These are phyloP conservation scores for Brachionus asplanchnoidis DNA, from an alignment of 1,140 invertebrate genomes.

Conservation along the genomic window DNA sequence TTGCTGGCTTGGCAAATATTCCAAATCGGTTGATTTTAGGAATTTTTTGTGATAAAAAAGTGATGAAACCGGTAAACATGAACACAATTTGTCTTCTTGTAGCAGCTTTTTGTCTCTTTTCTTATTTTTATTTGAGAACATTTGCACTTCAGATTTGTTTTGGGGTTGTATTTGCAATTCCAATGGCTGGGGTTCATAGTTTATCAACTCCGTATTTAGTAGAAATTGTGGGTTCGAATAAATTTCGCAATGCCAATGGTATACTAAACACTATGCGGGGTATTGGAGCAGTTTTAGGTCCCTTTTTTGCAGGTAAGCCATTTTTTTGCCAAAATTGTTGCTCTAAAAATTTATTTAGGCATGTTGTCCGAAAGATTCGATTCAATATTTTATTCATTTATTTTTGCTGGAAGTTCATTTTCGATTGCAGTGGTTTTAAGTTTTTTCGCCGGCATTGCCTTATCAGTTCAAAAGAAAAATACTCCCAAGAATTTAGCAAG, in stretches of 20 bases:
- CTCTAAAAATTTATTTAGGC: background rate
- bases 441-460: background rate
- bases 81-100: conserved; percentile 23
- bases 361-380: background rate
- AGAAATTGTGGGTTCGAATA: conserved; percentile 11
- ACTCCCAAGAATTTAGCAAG: background rate
- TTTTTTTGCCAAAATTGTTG: background rate
- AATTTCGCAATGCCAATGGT: conserved; percentile 32
- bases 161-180: conserved; percentile 7
- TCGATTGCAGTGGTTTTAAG: background rate
- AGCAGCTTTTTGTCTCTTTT: background rate
- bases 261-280: conserved; percentile 17
- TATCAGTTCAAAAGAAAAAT: background rate
- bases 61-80: background rate
- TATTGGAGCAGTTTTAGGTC: background rate
- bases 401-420: conserved; percentile 17
- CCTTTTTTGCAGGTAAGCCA: conserved; percentile 2
- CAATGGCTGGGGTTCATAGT: conserved; percentile 20
- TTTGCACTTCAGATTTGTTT: background rate
- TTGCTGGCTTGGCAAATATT: conserved; percentile 66
- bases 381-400: conserved; percentile 33
- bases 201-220: conserved; percentile 34
- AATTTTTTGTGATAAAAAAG: conserved; percentile 61
- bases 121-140: background rate
- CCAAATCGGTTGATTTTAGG: conserved; percentile 60